These are phyloP conservation scores for Phyllostomus hastatus DNA, from an alignment of 2,113 vertebrate species.

Conservation along the genomic window DNA sequence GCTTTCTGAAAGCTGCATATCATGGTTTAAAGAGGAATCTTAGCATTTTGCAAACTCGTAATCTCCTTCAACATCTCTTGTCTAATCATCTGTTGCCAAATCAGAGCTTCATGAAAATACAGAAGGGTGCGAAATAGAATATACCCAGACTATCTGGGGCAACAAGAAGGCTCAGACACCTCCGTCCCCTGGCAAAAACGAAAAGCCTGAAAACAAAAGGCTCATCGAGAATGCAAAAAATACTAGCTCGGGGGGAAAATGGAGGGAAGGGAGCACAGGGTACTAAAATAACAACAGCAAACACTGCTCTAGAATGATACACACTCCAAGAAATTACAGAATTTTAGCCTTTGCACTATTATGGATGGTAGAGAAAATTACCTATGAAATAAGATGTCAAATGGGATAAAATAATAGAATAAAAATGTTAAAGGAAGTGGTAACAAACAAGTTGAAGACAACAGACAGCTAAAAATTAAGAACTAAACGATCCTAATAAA, in stretches of 20 bases:
- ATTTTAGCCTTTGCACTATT: background rate
- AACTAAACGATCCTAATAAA: background rate
- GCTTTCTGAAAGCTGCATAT: background rate
- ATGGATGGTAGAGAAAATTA: background rate
- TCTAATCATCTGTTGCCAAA: background rate
- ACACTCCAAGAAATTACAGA: background rate
- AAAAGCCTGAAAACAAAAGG: background rate
- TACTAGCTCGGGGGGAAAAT: background rate
- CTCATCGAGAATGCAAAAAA: background rate
- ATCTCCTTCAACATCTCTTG: background rate
- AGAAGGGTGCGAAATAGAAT: background rate
- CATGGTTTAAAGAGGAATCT: conserved; percentile 16
- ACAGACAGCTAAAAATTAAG: background rate
- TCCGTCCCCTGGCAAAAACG: background rate
- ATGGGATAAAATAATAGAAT: background rate
- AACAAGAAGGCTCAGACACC: background rate
- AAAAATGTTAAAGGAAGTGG: background rate
- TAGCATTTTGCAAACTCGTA: background rate
- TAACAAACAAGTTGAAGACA: background rate
- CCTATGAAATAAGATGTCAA: background rate
- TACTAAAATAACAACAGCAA: background rate
- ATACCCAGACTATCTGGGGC: background rate
- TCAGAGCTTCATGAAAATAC: background rate
- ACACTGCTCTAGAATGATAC: background rate
- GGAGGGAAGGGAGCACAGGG: background rate